Evolutionary conservation across 2,113 vertebrate genomes (phyloP).

Genomic region (Prionailurus viverrinus): DNA sequence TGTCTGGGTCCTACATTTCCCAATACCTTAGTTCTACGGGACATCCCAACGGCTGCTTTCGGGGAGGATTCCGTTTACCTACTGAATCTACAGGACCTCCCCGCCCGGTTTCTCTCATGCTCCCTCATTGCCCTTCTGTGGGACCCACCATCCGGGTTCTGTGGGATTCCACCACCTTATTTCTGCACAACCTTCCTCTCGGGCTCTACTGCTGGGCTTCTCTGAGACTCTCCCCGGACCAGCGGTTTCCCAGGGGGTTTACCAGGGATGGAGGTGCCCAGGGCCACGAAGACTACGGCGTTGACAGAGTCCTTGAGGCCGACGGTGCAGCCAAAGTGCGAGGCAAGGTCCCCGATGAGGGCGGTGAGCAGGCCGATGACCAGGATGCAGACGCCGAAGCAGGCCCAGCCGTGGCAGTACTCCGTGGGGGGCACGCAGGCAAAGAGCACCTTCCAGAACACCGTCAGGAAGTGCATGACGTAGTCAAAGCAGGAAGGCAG

Average conservation of each 20-base stretch:
- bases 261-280: slow-evolving; percentile 97
- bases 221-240: neutral
- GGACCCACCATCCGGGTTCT: neutral
- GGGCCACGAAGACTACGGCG: slow-evolving; percentile 94
- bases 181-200: neutral
- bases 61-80: neutral
- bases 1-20: neutral
- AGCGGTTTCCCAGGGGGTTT: neutral
- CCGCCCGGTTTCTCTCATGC: fast-evolving
- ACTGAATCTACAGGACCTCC: neutral
- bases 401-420: slow-evolving; percentile 97
- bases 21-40: neutral
- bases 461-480: slow-evolving; percentile 96
- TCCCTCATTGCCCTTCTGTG: neutral
- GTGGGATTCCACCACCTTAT: neutral
- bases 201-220: neutral
- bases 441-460: slow-evolving; percentile 98
- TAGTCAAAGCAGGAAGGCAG: slow-evolving; percentile 95
- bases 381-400: slow-evolving; percentile 92
- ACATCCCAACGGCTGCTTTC: neutral
- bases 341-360: slow-evolving; percentile 94
- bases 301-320: slow-evolving; percentile 95
- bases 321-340: slow-evolving; percentile 96
- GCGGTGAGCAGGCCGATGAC: slow-evolving; percentile 94
- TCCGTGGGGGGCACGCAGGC: slow-evolving; percentile 95